Base-by-base conservation (phyloP, 2,113 vertebrate species). In the Chaenocephalus aceratus region DNA sequence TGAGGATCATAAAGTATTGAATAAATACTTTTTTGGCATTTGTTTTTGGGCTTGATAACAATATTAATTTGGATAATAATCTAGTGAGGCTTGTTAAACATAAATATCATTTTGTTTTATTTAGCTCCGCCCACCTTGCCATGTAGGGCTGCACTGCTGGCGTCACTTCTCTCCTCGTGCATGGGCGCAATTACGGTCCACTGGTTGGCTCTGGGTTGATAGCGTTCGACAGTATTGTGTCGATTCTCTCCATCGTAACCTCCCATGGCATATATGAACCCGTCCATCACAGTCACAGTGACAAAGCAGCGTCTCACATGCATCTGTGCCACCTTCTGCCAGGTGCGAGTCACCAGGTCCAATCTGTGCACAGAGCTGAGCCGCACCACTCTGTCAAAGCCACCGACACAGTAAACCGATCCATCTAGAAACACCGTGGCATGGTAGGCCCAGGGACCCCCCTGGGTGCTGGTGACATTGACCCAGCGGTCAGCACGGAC, bases 91-190 rank as follows among this genome's bases (percentile, higher is more conserved):
- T 52, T 52, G 15, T 6, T 52, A 16, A 16, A 6, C 21, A n/a
- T n/a, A 54, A 8, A 54, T 21, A n/a, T 54, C 1, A 6, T 8
- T 18, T 18, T 21, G 45, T 18, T 70, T 13, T 49, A 45, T 49
- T n/a, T 14, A 36, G 10, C 12, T 1, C 36, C 23, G 53, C 82
- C 90, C 80, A 97, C 96, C 95, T 95, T 97, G 10, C 85, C 94
- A 0, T 91, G 80, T 44, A 97, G 92, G 0, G 93, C 89, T 0
- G 96, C 95, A 2, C 96, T 77, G 15, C 74, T 68, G 36, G 79
- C 83, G 1, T 85, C 68, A 44, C 79, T 80, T 45, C 86, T 77
- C 36, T 67, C 5, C 16, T 80, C 54, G 0, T 88, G 65, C 83
- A 85, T 88, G 45, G 80, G n/a, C 1, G 69, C 56, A 30, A 83